Evolutionary conservation across 2,888 invertebrate species (phyloP).

Genomic region (Gastracanthus pulcherrimus): DNA sequence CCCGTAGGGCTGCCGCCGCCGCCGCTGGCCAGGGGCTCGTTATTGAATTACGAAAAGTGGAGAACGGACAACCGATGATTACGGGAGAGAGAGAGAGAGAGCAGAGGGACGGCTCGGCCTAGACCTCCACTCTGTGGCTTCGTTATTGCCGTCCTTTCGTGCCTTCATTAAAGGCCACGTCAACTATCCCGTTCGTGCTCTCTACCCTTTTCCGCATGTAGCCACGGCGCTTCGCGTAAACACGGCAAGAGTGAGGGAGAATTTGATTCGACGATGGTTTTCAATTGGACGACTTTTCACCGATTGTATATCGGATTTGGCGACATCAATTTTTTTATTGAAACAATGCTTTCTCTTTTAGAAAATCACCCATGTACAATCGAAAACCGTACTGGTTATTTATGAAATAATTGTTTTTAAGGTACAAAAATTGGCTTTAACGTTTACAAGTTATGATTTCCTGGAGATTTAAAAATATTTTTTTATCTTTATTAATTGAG

Average conservation of each 20-base stretch:
- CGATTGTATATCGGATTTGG: no score
- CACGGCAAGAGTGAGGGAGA: no score
- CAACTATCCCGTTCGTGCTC: background rate
- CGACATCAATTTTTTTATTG: background rate
- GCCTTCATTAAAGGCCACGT: constrained; percentile 42
- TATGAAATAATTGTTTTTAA: no score
- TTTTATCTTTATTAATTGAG: no score
- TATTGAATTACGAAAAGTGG: constrained; percentile 48
- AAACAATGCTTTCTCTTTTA: background rate
- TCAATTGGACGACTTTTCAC: no score
- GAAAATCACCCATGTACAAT: no score
- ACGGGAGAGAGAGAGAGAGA: background rate
- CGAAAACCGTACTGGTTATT: no score
- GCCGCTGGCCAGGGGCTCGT: background rate
- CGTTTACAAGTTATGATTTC: background rate
- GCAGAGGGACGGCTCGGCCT: no score
- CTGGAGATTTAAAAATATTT: no score
- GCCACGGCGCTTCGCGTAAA: background rate
- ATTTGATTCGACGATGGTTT: no score
- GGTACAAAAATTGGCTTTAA: no score
- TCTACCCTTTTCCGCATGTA: background rate
- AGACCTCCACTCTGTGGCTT: constrained; percentile 31
- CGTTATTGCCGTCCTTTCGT: constrained; percentile 46
- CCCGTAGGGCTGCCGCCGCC: background rate
- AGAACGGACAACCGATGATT: constrained; percentile 31